phyloP scores from a whole-genome alignment of 2,888 invertebrate genomes.

The Melieria picta region DNA sequence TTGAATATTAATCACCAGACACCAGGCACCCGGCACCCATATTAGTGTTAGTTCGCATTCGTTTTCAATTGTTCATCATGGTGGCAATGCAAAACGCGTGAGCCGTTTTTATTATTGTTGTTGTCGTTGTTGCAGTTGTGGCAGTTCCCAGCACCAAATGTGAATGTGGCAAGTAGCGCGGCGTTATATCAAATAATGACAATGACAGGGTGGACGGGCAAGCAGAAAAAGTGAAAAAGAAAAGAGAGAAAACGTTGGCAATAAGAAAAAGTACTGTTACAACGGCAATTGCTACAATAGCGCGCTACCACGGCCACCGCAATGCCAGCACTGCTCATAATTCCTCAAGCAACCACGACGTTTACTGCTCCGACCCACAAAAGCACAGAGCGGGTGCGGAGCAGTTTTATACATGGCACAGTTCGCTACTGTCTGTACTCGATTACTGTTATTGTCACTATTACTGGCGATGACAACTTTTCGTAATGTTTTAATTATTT shows the following conservation, averaged over 20 bases:
- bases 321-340: too few species aligned
- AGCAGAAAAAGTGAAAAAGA: neutral
- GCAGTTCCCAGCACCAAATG: neutral
- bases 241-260: constrained; percentile 11
- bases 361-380: too few species aligned
- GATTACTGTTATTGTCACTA: too few species aligned
- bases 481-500: too few species aligned
- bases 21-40: constrained; percentile 2
- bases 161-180: neutral
- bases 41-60: constrained; percentile 8
- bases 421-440: too few species aligned
- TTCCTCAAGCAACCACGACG: too few species aligned
- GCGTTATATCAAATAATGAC: neutral
- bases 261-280: neutral
- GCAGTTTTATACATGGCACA: too few species aligned
- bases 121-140: too few species aligned
- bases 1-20: constrained; percentile 19
- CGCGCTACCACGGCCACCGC: too few species aligned
- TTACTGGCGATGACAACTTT: too few species aligned
- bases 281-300: too few species aligned
- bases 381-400: too few species aligned
- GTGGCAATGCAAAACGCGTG: neutral
- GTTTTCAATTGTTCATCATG: neutral
- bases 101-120: neutral
- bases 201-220: neutral